These are phyloP conservation scores for Phyllotreta striolata DNA, from an alignment of 2,888 invertebrate species.

Conservation along the genomic window DNA sequence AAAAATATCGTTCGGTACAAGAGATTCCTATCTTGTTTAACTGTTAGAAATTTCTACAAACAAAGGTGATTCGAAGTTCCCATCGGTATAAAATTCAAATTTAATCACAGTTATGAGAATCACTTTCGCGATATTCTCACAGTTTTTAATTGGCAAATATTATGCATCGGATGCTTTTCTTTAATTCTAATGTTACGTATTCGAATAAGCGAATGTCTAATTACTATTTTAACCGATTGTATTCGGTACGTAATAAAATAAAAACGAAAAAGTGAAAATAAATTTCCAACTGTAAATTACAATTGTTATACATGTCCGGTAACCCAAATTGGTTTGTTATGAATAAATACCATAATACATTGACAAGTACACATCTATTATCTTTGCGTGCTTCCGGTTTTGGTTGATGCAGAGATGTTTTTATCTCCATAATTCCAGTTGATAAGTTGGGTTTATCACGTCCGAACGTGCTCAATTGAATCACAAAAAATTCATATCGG, in stretches of 20 bases:
- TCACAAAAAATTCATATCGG: not conserved
- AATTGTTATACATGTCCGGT: constrained; percentile 8
- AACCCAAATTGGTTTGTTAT: constrained; percentile 1
- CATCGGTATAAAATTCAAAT: not conserved
- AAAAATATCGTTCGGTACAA: not conserved
- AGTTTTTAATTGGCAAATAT: no score
- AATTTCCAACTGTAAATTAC: not conserved
- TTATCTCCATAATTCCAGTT: constrained; percentile 10
- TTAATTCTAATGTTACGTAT: no score
- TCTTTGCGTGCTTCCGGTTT: constrained; percentile 10
- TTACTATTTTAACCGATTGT: no score
- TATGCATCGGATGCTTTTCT: no score
- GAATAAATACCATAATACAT: constrained; percentile 9
- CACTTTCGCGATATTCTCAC: no score
- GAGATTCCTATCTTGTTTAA: constrained; percentile 10
- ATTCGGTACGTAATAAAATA: no score
- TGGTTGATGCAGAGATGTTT: constrained; percentile 6
- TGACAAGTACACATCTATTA: not conserved
- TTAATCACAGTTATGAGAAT: no score
- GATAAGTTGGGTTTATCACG: constrained; percentile 6
- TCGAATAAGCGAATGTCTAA: no score
- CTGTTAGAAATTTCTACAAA: constrained; percentile 17
- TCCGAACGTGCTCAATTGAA: not conserved
- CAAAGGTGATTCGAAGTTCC: constrained; percentile 20
- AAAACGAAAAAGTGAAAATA: no score